Base-by-base conservation (phyloP, 2,888 invertebrate species). In the Megamerina dolium region DNA sequence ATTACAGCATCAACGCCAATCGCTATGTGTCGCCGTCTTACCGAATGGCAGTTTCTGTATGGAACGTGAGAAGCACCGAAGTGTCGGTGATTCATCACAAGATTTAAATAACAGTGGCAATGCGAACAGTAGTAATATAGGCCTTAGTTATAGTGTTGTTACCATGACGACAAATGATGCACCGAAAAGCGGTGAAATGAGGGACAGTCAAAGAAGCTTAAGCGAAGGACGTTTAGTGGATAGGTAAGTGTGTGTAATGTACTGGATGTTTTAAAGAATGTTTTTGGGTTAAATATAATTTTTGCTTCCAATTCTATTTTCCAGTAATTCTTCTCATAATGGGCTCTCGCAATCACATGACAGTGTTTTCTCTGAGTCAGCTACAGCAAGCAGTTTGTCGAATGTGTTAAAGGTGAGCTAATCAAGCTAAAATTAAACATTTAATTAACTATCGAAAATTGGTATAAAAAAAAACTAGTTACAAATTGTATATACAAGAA, bases 261-360 rank as follows among this genome's bases (percentile, higher is more conserved):
- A n/a, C n/a, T n/a, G n/a, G n/a, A 33, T 14, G 17, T 33, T 33
- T 3, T 18, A 33, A 33, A 33, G 18, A 33, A 33, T 18, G 12
- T 33, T 35, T 30, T 30, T 20, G 20, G 2, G 13, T 10, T 33
- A 33, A 13, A 13, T 13, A 14, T 10, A 14, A 13, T 9, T 10
- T 13, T 31, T 9, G 8, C 31, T 31, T 14, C 8, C 5, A 9
- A n/a, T 13, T 14, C n/a, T 14, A 9, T 18, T 31, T 50, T 51
- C 1, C 54, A 71, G 70, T 49, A 68, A 69, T 47, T 70, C 62
- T 50, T 63, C 61, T 41, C 60, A 68, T 31, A 71, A 71, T 45
- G 80, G 81, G 43, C 76, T 90, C 57, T 90, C 90, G 49, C 86
- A 91, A 60, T 90, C 90, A 17, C 90, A 91, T 73, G 91, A 92